A percentile compares a stretch with the other conserved stretches of the same genome.
phyloP scores from a whole-genome alignment of 1,140 invertebrate species.

The Phocides pigmalion region DNA sequence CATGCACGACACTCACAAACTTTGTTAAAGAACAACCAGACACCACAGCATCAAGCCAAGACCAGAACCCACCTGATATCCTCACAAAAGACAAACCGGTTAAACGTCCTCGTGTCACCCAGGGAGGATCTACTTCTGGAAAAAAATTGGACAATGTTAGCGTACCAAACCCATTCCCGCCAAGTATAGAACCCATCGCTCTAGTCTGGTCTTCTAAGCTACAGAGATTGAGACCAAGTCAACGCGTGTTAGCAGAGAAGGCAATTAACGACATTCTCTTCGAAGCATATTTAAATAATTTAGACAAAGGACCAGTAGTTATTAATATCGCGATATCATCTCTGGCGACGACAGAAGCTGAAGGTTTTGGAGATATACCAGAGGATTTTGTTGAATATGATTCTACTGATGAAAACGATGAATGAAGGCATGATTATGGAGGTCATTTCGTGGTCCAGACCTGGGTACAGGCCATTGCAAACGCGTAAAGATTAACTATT shows the following conservation, averaged over 20 bases:
- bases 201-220: slow-evolving; percentile 11
- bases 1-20: too few species aligned
- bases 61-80: too few species aligned
- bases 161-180: background rate
- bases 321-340: slow-evolving; percentile 2
- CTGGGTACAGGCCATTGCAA: too few species aligned
- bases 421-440: too few species aligned
- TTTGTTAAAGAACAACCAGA: too few species aligned
- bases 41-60: too few species aligned
- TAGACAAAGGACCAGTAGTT: slow-evolving; percentile 6
- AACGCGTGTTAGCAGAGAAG: slow-evolving; percentile 9
- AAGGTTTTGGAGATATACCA: background rate
- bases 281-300: slow-evolving; percentile 10
- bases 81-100: too few species aligned
- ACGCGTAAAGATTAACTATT: too few species aligned
- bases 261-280: slow-evolving; percentile 14
- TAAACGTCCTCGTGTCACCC: too few species aligned
- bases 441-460: too few species aligned
- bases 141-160: too few species aligned
- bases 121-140: too few species aligned
- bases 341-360: background rate
- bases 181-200: slow-evolving; percentile 12
- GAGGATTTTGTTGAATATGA: slow-evolving; percentile 6
- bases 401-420: slow-evolving; percentile 9
- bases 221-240: background rate